Percentiles rank a stretch among this genome's conserved stretches.
Evolutionary conservation across 2,888 invertebrate genomes (phyloP).

Genomic region (Ormyrus nitidulus): DNA sequence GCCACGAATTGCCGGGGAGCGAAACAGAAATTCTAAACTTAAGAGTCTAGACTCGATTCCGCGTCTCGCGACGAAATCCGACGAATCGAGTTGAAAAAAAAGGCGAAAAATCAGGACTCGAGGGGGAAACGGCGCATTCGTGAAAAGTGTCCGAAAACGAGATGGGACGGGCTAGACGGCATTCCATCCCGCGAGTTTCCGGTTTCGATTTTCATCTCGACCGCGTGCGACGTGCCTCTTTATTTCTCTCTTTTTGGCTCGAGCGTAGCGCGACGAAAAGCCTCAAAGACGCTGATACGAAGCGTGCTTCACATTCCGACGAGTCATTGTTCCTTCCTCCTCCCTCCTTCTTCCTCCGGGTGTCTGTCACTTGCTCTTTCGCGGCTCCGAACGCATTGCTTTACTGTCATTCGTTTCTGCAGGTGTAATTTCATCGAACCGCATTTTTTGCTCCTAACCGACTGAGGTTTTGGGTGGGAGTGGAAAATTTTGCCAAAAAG

Average conservation of each 20-base stretch:
- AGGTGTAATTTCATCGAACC: too few relatives aligned
- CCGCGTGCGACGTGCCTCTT: not conserved
- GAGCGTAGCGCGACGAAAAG: not conserved
- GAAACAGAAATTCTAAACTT: constrained; percentile 32
- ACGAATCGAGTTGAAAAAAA: not conserved
- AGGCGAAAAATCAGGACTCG: not conserved
- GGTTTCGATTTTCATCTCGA: constrained; percentile 40
- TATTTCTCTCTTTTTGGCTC: too few relatives aligned
- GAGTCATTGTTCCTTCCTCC: constrained; percentile 27
- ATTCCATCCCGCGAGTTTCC: constrained; percentile 24
- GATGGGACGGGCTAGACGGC: not conserved
- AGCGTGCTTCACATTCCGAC: constrained; percentile 12
- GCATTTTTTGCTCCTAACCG: too few relatives aligned
- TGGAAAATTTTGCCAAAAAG: too few relatives aligned
- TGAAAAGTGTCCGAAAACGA: constrained; percentile 16
- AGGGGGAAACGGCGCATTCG: not conserved
- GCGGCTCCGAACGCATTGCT: not conserved
- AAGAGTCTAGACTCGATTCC: constrained; percentile 38
- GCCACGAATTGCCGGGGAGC: not conserved
- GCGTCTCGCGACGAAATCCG: constrained; percentile 8
- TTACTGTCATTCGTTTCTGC: too few relatives aligned
- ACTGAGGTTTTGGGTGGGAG: too few relatives aligned
- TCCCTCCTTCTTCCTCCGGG: not conserved
- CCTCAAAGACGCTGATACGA: constrained; percentile 9
- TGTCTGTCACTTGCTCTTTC: not conserved